A percentile compares a stretch with the other conserved stretches of the same genome.
Conservation (phyloP, 2,797 vertebrate species). For the Notolabrus celidotus region DNA sequence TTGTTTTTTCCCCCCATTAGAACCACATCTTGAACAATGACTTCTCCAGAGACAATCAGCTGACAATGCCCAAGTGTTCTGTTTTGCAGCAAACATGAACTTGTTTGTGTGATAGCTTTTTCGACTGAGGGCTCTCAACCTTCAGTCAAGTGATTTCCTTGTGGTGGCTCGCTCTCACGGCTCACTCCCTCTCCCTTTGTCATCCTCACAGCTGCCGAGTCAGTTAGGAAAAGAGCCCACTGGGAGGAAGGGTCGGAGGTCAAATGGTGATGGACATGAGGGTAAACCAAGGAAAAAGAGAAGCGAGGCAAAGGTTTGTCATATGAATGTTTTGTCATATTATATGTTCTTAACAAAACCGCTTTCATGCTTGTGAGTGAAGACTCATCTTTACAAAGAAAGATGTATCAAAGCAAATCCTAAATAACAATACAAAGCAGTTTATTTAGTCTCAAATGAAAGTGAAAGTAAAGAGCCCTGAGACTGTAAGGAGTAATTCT, state of each 20-base stretch:
- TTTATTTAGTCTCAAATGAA: too few relatives aligned
- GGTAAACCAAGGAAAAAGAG: slow-evolving; percentile 94
- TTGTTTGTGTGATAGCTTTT: slow-evolving; percentile 49
- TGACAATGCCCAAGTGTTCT: neutral
- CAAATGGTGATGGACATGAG: slow-evolving; percentile 97
- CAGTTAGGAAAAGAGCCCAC: slow-evolving; percentile 89
- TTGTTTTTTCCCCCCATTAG: slow-evolving; percentile 35
- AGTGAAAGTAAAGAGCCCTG: too few relatives aligned
- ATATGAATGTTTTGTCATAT: slow-evolving; percentile 2
- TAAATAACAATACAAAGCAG: too few relatives aligned
- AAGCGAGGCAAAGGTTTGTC: slow-evolving; percentile 89
- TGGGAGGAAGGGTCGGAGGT: slow-evolving; percentile 95
- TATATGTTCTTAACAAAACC: neutral
- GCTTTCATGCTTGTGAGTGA: neutral
- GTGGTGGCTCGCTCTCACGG: slow-evolving; percentile 60
- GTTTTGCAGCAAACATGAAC: slow-evolving; percentile 35
- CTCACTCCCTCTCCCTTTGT: slow-evolving; percentile 74
- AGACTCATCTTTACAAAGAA: neutral
- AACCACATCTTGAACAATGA: slow-evolving; percentile 18
- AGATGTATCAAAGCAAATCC: too few relatives aligned
- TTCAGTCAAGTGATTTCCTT: slow-evolving; percentile 59
- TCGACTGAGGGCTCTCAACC: slow-evolving; percentile 46
- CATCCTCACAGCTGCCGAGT: slow-evolving; percentile 85
- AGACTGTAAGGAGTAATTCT: too few relatives aligned
- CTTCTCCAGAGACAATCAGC: slow-evolving; percentile 5